Base-by-base conservation (phyloP, 2,797 vertebrate genomes). In the Spatula versicolor region DNA sequence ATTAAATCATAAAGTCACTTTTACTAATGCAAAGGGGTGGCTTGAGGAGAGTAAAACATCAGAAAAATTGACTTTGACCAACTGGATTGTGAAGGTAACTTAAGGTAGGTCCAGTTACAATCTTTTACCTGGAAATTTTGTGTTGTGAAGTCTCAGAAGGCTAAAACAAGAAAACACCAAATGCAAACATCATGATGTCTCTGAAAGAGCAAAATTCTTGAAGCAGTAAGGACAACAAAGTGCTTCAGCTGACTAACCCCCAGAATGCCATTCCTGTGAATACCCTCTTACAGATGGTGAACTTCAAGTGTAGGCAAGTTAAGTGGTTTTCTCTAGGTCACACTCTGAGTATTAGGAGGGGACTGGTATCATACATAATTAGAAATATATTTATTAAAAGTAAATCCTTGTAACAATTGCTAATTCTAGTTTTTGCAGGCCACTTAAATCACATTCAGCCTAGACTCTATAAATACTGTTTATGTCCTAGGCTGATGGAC, bases 141-240 rank as follows among this genome's bases (percentile, higher is more conserved):
- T 73, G 20, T 72, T 82, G 14, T 35, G 33, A 90, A 86, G 60
- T 48, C 26, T 86, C 59, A 63, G 8, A 67, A 83, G 77, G 46
- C 37, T 68, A 74, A 90, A 95, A 6, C 7, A 26, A 74, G 56
- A 35, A 90, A 94, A 91, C 4, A 60, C 7, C 7, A 62, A 90
- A 74, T 7, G 16, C 19, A 83, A 71, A 88, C 7, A 84, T 33
- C 39, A 48, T 66, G 37, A 71, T 68, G 60, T 72, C 83, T 92
- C 74, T 92, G 77, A 86, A 96, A 94, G 55, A 95, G 92, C 72
- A 91, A 96, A 83, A 74, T 35, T 89, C 85, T 79, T 83, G 58
- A 86, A 93, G 83, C 33, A 84, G n/a, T 6, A 8, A 89, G 41
- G 58, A 60, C 50, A 91, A 60, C 25, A 58, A 19, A 58, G 33